These are phyloP conservation scores for Hyphantria cunea DNA, from an alignment of 1,140 invertebrate genomes.

Conservation along the genomic window DNA sequence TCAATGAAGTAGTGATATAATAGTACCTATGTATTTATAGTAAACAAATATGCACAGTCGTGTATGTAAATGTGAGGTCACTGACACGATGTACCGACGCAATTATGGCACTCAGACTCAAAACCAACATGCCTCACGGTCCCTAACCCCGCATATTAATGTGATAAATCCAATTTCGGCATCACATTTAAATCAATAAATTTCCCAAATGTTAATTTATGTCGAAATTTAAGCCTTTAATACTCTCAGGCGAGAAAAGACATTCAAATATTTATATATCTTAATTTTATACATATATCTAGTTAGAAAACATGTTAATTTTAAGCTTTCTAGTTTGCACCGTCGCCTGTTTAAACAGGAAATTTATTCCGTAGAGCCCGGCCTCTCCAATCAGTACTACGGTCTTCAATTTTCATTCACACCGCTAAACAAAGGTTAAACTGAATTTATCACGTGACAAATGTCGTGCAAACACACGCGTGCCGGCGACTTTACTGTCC, in stretches of 20 bases:
- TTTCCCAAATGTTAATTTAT: conserved; percentile 4
- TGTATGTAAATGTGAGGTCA: conserved; percentile 5
- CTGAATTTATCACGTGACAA: conserved; percentile 57
- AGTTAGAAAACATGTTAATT: conserved; percentile 1
- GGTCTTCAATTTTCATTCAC: conserved; percentile 12
- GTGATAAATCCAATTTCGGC: conserved; percentile 14
- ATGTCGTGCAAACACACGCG: conserved; percentile 56
- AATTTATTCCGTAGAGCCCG: conserved; percentile 19
- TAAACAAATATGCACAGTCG: conserved; percentile 4
- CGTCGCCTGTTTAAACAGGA: conserved; percentile 9
- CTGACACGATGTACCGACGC: conserved; percentile 28
- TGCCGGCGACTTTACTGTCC: conserved; percentile 71
- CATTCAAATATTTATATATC: conserved; percentile 4
- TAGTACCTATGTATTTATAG: neutral
- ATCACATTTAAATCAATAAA: neutral
- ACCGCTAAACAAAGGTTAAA: conserved; percentile 25
- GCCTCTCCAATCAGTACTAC: neutral
- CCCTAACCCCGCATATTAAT: conserved; percentile 23
- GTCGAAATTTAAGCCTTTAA: conserved; percentile 5
- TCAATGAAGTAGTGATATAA: too few species aligned
- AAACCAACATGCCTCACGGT: conserved; percentile 9
- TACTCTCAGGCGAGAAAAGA: neutral
- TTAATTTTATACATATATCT: conserved; percentile 6
- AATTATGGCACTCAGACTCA: conserved; percentile 19
- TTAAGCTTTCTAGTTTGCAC: conserved; percentile 12